Percentiles rank a stretch among this genome's conserved stretches.
Conservation (phyloP, 2,113 vertebrate genomes). For the Phocoena sinus region DNA sequence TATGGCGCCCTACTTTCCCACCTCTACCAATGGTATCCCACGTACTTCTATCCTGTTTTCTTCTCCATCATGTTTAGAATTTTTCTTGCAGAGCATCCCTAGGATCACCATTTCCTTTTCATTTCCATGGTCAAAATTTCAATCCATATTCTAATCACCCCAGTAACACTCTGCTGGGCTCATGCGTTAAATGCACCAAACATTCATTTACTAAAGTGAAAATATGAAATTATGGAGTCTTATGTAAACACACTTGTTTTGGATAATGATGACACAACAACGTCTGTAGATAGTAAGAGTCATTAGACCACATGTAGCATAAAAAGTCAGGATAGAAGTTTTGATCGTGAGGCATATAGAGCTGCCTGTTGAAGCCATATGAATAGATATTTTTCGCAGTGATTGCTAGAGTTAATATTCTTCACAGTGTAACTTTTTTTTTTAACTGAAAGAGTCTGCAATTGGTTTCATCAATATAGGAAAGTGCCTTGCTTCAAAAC, state of each 20-base stretch:
- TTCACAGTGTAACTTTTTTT: not conserved
- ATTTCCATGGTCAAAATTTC: not conserved
- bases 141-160: not conserved
- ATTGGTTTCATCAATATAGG: constrained; percentile 29
- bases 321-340: not conserved
- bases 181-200: not conserved
- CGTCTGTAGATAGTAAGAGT: not conserved
- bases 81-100: not conserved
- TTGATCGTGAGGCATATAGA: not conserved
- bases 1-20: not conserved
- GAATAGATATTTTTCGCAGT: not conserved
- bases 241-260: not conserved
- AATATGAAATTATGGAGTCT: not conserved
- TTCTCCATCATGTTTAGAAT: not conserved
- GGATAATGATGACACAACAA: not conserved
- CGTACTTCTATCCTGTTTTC: not conserved
- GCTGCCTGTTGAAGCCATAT: not conserved
- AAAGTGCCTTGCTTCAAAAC: constrained; percentile 6
- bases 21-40: not conserved
- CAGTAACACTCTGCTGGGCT: not conserved
- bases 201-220: not conserved
- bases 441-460: not conserved
- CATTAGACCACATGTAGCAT: not conserved
- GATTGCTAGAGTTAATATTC: not conserved
- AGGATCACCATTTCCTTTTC: not conserved